Base-by-base conservation (phyloP, 2,888 invertebrate genomes). In the Eristalinus sepulchralis region DNA sequence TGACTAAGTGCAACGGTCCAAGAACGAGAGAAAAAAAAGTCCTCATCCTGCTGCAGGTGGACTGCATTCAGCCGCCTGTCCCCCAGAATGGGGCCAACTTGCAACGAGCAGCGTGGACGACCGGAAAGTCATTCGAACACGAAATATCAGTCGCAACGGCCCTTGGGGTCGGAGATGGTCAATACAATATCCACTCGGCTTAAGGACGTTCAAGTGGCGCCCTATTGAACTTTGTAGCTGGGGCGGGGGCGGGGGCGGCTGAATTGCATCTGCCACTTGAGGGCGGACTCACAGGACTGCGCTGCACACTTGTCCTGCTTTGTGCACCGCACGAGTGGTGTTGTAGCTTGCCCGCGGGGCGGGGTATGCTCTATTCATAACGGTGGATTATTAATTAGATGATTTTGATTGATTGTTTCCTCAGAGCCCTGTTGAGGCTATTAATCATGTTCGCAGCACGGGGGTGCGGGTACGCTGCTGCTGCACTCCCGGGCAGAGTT, bases 61-160 rank as follows among this genome's bases (percentile, higher is more conserved):
- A 82, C 60, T 73, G 64, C 77, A 85, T 78, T 78, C 77, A 82
- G 72, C 68, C 63, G 77, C 70, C 73, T 68, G 66, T 72, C 77
- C 59, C 34, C 57, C 24, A 1, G 64, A n/a, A 36, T 62, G 53
- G 39, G 55, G 62, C 62, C 36, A 33, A 67, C 66, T 77, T 36
- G 31, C 17, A 66, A 70, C 66, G 76, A 60, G 27, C 55, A 11
- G 39, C 62, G 66, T 62, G 34, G 34, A 77, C 20, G 73, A 62
- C 79, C 64, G 75, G 75, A 70, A 71, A 80, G 60, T 60, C 59
- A 39, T 70, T 79, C 68, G 36, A 75, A 75, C 63, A 68, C 63
- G 73, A 79, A 79, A 79, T 63, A 60, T 60, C 79, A 84, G 70
- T 80, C 24, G 79, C 47, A 63, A 36, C 60, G 13, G 57, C 24